Evolutionary conservation across 2,113 vertebrate species (phyloP).

Genomic region (Ceyx melanurus): DNA sequence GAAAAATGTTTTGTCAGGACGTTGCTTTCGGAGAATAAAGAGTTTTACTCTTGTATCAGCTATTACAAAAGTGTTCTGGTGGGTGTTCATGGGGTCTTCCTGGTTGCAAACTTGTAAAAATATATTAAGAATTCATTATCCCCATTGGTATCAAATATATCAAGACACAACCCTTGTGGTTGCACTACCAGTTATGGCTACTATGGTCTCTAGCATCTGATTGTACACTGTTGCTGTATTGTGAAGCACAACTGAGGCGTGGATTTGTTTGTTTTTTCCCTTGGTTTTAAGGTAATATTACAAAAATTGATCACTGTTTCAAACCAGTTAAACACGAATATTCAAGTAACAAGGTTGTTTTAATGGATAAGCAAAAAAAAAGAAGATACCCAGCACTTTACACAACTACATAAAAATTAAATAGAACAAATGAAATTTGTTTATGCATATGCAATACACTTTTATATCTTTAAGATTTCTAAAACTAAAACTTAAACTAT

Average conservation of each 20-base stretch:
- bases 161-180: background rate
- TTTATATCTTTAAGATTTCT: constrained; percentile 79
- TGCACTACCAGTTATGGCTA: constrained; percentile 39
- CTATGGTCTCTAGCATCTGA: constrained; percentile 24
- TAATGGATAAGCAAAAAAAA: constrained; percentile 65
- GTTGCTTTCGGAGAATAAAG: constrained; percentile 3
- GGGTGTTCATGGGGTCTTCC: constrained; percentile 36
- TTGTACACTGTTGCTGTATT: constrained; percentile 35
- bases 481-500: constrained; percentile 81
- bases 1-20: constrained; percentile 46
- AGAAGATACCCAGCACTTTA: constrained; percentile 74
- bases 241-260: constrained; percentile 44
- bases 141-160: constrained; percentile 7
- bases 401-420: constrained; percentile 81
- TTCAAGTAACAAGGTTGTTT: constrained; percentile 82
- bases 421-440: constrained; percentile 79
- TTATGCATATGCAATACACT: constrained; percentile 79
- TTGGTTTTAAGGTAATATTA: constrained; percentile 43
- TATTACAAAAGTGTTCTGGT: constrained; percentile 52
- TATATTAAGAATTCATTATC: constrained; percentile 41
- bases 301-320: constrained; percentile 63
- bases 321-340: constrained; percentile 72
- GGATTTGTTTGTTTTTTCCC: constrained; percentile 43
- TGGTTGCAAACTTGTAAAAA: constrained; percentile 50
- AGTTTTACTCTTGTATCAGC: constrained; percentile 8